Evolutionary conservation across 2,797 vertebrate species (phyloP).

Genomic region (Sebastes baramenuke): DNA sequence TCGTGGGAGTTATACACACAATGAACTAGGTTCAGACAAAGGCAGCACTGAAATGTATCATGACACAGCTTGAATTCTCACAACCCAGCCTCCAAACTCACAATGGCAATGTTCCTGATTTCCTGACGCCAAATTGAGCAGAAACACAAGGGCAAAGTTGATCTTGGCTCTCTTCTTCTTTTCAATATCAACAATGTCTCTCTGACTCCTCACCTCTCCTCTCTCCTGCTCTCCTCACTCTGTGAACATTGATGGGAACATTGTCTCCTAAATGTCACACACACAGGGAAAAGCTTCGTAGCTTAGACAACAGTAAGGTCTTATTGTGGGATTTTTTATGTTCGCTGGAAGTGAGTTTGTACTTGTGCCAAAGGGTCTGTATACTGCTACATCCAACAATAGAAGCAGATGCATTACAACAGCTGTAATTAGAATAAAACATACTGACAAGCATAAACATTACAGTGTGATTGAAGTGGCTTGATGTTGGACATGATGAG

Average conservation of each 20-base stretch:
- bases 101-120: slow-evolving; percentile 1
- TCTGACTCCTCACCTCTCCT: slow-evolving; percentile 36
- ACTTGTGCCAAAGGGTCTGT: background rate
- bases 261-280: background rate
- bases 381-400: background rate
- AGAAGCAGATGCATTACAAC: slow-evolving; percentile 1
- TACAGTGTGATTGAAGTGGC: background rate
- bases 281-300: background rate
- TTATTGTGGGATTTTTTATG: background rate
- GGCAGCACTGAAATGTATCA: slow-evolving; percentile 8
- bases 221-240: background rate
- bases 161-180: slow-evolving; percentile 44
- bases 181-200: slow-evolving; percentile 30
- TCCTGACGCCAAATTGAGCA: slow-evolving; percentile 7
- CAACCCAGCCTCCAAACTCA: slow-evolving; percentile 1
- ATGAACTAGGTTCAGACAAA: slow-evolving; percentile 39
- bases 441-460: background rate
- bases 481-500: background rate
- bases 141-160: slow-evolving; percentile 26
- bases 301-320: background rate
- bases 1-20: slow-evolving; percentile 20
- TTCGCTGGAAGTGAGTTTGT: background rate
- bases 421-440: slow-evolving; percentile 5
- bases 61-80: slow-evolving; percentile 50
- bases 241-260: slow-evolving; percentile 23